Evolutionary conservation across 2,888 invertebrate species (phyloP).

Genomic region (Ischnura elegans): DNA sequence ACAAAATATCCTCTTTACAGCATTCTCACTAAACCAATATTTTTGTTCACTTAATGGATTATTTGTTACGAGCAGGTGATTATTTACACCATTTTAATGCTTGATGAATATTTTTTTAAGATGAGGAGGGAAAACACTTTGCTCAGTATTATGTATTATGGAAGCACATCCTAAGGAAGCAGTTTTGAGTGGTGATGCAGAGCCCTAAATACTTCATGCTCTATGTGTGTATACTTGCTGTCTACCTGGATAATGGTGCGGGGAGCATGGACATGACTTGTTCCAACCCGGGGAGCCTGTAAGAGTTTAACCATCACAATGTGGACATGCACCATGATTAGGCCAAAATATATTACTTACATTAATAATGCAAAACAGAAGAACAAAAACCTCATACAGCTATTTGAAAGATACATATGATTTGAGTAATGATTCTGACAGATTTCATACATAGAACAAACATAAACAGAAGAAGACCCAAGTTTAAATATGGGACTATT

Average conservation of each 20-base stretch:
- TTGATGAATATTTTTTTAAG: neutral
- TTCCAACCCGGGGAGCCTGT: slow-evolving; percentile 76
- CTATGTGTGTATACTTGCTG: neutral
- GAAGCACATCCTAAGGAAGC: neutral
- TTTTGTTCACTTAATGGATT: neutral
- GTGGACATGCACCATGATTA: neutral
- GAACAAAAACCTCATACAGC: too few species aligned
- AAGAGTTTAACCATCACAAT: slow-evolving; percentile 71
- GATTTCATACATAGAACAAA: too few species aligned
- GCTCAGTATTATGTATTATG: neutral
- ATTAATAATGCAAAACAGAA: too few species aligned
- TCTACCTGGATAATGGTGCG: slow-evolving; percentile 71
- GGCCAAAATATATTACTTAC: too few species aligned
- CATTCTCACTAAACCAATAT: neutral
- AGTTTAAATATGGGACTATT: too few species aligned
- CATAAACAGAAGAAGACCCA: too few species aligned
- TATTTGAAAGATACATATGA: too few species aligned
- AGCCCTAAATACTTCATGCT: slow-evolving; percentile 42
- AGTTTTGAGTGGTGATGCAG: neutral
- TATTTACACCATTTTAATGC: neutral
- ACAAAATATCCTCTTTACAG: neutral
- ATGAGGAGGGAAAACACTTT: neutral
- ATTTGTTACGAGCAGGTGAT: neutral
- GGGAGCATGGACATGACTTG: slow-evolving; percentile 76
- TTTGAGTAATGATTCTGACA: too few species aligned